Conservation (phyloP, 2,797 vertebrate genomes). For the Coreius guichenoti region DNA sequence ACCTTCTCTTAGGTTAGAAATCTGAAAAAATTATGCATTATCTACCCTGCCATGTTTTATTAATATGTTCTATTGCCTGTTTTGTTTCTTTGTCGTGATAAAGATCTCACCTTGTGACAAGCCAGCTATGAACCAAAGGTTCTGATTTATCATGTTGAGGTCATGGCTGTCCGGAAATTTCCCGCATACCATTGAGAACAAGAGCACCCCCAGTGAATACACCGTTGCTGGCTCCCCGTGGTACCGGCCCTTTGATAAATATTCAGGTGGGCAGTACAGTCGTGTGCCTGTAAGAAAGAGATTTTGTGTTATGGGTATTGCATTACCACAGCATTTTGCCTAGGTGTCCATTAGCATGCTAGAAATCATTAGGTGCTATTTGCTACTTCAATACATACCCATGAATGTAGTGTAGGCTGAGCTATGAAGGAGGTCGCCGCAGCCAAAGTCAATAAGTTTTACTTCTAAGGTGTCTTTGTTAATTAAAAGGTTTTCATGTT, state of each 20-base stretch:
- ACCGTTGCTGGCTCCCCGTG: not conserved
- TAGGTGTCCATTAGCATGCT: not conserved
- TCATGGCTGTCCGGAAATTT: not conserved
- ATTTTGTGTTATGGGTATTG: not conserved
- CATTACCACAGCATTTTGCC: not conserved
- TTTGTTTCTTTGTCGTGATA: not conserved
- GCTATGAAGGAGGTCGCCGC: not conserved
- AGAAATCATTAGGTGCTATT: not conserved
- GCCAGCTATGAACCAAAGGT: not conserved
- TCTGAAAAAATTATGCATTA: not conserved
- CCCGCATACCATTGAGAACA: not conserved
- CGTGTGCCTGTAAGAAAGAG: not conserved
- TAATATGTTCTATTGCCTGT: too few species aligned
- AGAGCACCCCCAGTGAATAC: not conserved
- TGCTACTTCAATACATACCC: not conserved
- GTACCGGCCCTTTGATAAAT: not conserved
- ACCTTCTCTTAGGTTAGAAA: not conserved
- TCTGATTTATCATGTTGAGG: not conserved
- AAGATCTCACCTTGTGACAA: not conserved
- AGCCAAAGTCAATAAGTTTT: slow-evolving; percentile 27
- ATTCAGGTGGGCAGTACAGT: not conserved
- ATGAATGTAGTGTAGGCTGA: not conserved
- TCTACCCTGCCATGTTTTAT: too few species aligned
- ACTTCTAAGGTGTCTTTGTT: not conserved
- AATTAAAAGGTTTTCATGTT: not conserved